Evolutionary conservation across 2,888 invertebrate species (phyloP), one percentile per base, ranked within the genome.

Genomic region (Silvanus unidentatus): DNA sequence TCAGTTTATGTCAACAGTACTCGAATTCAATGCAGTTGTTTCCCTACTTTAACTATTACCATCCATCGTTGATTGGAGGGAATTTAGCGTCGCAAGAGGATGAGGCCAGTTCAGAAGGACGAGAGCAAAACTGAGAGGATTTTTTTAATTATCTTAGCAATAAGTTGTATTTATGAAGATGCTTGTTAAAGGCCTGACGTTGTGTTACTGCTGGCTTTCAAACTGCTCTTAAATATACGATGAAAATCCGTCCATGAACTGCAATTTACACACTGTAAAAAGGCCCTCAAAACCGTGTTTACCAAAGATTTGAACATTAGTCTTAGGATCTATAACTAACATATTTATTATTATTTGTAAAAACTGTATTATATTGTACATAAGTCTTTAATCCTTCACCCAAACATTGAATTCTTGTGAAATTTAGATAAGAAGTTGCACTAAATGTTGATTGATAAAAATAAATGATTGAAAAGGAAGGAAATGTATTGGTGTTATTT

Each of bases 11-110:
- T 60, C 71, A 71, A 55, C 71, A 72, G 48, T 71, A 71, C 44
- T 68, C 70, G 13, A 71, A 58, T 52, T 69, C 69, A 2, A 64
- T 71, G 59, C 69, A 70, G 43, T 53, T 72, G 29, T 70, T 72
- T 53, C 71, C 73, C 1, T 73, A 72, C 54, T 71, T 73, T 52
- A 71, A 69, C 57, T 73, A 71, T 52, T 73, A 71, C 40, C 71
- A 71, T 60, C 71, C 71, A 2, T 59, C 64, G 9, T 45, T 66
- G 13, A 48, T 66, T 5, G 61, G 61, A 8, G 13, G 32, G 4
- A 59, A 54, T 44, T 44, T 64, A 36, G 50, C 53, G 12, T 62
- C 60, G 40, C 60, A 58, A 16, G 65, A 68, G 3, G 68, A 67
- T 1, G 67, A 65, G 4, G 42, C 43, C 35, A 48, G 53, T 8